A percentile compares a stretch with the other conserved stretches of the same genome.
phyloP scores from a whole-genome alignment of 2,888 invertebrate species.

The Stegana nigrithorax region DNA sequence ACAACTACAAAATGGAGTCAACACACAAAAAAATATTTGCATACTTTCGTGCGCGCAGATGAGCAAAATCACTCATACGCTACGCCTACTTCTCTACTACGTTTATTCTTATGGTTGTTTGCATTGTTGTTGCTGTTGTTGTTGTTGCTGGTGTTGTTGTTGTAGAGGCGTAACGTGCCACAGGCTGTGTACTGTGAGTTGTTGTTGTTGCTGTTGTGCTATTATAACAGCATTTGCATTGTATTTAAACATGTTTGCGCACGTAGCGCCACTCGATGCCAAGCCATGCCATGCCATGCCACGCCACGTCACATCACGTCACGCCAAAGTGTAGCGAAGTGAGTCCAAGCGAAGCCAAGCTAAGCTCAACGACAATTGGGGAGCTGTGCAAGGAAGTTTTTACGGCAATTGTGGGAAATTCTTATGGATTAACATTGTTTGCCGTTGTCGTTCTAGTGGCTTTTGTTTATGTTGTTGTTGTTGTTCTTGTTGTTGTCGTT shows the following conservation, averaged over 20 bases:
- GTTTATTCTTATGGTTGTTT: constrained; percentile 11
- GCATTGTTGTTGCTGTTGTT: constrained; percentile 32
- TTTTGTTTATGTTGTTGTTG: background rate
- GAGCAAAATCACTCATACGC: constrained; percentile 63
- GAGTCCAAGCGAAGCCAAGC: background rate
- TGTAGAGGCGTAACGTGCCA: constrained; percentile 5
- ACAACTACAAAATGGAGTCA: constrained; percentile 37
- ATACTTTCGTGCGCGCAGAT: constrained; percentile 58
- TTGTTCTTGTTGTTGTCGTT: constrained; percentile 36
- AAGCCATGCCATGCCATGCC: background rate
- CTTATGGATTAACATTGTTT: constrained; percentile 30
- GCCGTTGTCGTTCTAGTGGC: constrained; percentile 8
- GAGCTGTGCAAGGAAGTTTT: no score
- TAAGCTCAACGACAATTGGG: background rate
- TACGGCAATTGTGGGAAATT: constrained; percentile 48
- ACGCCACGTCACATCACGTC: constrained; percentile 1
- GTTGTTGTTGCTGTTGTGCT: constrained; percentile 46
- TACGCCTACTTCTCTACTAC: constrained; percentile 5
- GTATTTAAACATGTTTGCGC: constrained; percentile 62
- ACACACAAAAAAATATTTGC: constrained; percentile 56
- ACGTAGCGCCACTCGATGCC: constrained; percentile 30
- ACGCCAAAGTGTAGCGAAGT: background rate
- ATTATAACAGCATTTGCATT: constrained; percentile 67
- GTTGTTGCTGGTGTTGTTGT: constrained; percentile 43
- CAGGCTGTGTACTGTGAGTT: background rate